A percentile compares a stretch with the other conserved stretches of the same genome.
These are phyloP conservation scores for Bombus polaris DNA, from an alignment of 1,140 invertebrate species.

Conservation along the genomic window DNA sequence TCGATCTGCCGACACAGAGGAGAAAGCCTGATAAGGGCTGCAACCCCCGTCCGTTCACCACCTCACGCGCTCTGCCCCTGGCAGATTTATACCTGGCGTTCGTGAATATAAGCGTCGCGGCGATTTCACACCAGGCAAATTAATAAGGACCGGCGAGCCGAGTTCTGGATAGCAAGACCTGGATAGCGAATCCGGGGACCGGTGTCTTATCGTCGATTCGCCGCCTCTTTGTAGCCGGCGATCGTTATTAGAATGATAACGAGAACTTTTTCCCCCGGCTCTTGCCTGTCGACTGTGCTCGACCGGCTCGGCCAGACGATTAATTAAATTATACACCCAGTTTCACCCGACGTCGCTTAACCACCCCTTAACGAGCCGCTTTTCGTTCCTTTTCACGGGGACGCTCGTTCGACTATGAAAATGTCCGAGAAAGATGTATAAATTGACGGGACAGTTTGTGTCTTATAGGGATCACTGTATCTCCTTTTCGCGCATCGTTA, in stretches of 20 bases:
- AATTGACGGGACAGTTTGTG: not conserved
- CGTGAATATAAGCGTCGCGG: conserved; percentile 30
- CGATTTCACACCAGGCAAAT: conserved; percentile 46
- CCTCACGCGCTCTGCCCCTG: conserved; percentile 20
- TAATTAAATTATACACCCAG: conserved; percentile 47
- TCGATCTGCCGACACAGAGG: conserved; percentile 72
- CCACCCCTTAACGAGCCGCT: conserved; percentile 29
- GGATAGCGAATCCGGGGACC: not conserved
- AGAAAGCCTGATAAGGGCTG: conserved; percentile 75
- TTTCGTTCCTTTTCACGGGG: not conserved
- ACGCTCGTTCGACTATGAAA: conserved; percentile 12
- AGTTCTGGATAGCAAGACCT: not conserved
- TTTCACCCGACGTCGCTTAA: conserved; percentile 30
- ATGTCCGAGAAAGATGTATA: not conserved
- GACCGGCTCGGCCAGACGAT: conserved; percentile 4
- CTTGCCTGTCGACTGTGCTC: not conserved
- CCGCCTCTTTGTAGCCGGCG: conserved; percentile 11
- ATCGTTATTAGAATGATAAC: conserved; percentile 40
- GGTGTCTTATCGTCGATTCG: conserved; percentile 20
- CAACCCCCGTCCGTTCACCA: not conserved
- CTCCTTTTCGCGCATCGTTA: not conserved
- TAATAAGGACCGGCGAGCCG: conserved; percentile 43
- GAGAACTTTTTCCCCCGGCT: conserved; percentile 26
- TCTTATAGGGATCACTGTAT: not conserved
- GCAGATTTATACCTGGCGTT: conserved; percentile 70